Conservation (phyloP, 2,888 invertebrate genomes). For the Spilarctia lutea region DNA sequence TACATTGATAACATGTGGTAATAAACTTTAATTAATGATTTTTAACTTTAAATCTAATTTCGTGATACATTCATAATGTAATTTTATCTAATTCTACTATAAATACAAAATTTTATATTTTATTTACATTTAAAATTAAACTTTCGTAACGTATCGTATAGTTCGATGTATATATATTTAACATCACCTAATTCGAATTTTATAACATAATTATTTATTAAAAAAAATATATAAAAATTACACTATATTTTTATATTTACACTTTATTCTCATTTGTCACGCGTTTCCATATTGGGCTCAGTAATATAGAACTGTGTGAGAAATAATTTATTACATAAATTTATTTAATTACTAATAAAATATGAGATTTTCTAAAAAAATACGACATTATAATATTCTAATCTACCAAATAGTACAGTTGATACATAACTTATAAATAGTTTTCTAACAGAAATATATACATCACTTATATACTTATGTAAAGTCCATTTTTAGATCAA, state of each 20-base stretch:
- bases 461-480: slow-evolving; percentile 27
- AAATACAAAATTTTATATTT: slow-evolving; percentile 29
- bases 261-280: slow-evolving; percentile 44
- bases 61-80: slow-evolving; percentile 25
- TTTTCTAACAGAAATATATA: slow-evolving; percentile 39
- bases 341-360: slow-evolving; percentile 7
- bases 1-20: slow-evolving; percentile 35
- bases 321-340: slow-evolving; percentile 37
- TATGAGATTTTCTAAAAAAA: slow-evolving; percentile 27
- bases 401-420: slow-evolving; percentile 37
- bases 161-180: slow-evolving; percentile 54
- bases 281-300: slow-evolving; percentile 67
- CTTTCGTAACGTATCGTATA: slow-evolving; percentile 41
- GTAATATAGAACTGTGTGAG: slow-evolving; percentile 60
- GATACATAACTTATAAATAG: slow-evolving; percentile 27
- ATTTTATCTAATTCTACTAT: slow-evolving; percentile 23
- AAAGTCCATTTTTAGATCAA: slow-evolving; percentile 25
- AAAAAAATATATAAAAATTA: slow-evolving; percentile 11
- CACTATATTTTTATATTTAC: slow-evolving; percentile 22
- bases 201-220: slow-evolving; percentile 23
- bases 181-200: slow-evolving; percentile 38
- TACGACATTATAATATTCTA: slow-evolving; percentile 34
- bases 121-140: slow-evolving; percentile 38
- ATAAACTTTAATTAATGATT: neutral
- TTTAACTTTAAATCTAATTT: slow-evolving; percentile 23